Evolutionary conservation across 2,888 invertebrate species (phyloP), one percentile per base, ranked within the genome.

Genomic region (Trissoscelio sp.): DNA sequence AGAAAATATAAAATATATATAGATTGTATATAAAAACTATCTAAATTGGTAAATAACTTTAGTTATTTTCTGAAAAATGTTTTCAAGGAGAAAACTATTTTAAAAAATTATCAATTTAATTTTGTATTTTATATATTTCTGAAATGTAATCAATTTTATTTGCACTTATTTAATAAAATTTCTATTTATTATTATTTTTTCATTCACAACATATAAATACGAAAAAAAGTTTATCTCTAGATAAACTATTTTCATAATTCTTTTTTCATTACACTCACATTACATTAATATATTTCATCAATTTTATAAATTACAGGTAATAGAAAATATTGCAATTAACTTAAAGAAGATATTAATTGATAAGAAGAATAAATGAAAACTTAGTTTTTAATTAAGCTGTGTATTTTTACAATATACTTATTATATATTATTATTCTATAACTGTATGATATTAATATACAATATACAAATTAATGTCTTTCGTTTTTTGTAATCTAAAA

Each of bases 301-400:
- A 55, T 55, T 55, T 55, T n/a, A 16, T 55, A 55, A 55, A 12
- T 55, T 55, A 14, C 34, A 55, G 34, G 34, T 31, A 55, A 11
- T 55, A 31, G 11, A 31, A 31, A 22, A 18, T 44, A 44, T 18
- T 7, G 11, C 18, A 18, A 11, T 48, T 48, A 16, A n/a, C 22
- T 48, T 48, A 4, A 7, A 34, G 11, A 34, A 34, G 9, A 34
- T 34, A 34, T 34, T 34, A 9, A 34, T 2, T 34, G 34, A 34
- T 2, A 11, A 34, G 1, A 11, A n/a, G n/a, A n/a, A n/a, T n/a
- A n/a, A n/a, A n/a, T n/a, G 34, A 39, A 39, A 12, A 24, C 3
- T 12, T 6, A 12, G n/a, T n/a, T 39, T 39, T 39, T 6, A 39
- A 12, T 39, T 12, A n/a, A 6, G n/a, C n/a, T n/a, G n/a, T n/a